Conservation (phyloP, 2,113 vertebrate species). For the Mola mola region DNA sequence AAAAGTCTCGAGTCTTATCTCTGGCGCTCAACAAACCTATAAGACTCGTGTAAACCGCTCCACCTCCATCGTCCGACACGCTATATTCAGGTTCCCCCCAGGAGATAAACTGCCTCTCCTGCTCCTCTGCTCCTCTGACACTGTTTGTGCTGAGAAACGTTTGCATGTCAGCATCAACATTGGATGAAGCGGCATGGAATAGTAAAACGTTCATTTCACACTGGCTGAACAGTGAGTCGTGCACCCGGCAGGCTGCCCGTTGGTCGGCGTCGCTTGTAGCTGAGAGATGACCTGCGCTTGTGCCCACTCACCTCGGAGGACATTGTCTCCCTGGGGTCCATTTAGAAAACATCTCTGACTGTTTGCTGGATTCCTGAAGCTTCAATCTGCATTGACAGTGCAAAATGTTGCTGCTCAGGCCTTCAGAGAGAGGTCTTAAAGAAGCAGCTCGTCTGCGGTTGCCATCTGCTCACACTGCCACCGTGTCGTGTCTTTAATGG, state of each 20-base stretch:
- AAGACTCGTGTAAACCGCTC: background rate
- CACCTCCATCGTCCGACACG: background rate
- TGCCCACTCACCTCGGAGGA: conserved; percentile 5
- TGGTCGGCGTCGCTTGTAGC: conserved; percentile 1
- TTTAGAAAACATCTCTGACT: background rate
- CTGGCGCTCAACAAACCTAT: too few species aligned
- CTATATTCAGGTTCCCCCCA: too few species aligned
- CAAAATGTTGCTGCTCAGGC: conserved; percentile 3
- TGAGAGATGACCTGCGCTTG: conserved; percentile 7
- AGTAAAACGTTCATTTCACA: conserved; percentile 53
- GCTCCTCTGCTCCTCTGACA: conserved; percentile 20
- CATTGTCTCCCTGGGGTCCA: background rate
- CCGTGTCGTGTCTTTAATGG: too few species aligned
- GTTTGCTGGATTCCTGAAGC: background rate
- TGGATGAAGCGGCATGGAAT: conserved; percentile 57
- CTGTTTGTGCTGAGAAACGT: conserved; percentile 27
- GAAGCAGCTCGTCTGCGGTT: background rate
- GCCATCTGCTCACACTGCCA: too few species aligned
- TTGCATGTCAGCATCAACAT: conserved; percentile 44
- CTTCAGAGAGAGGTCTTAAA: conserved; percentile 6
- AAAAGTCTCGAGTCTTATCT: too few species aligned
- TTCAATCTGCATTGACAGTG: conserved; percentile 1
- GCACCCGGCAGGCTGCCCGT: conserved; percentile 4
- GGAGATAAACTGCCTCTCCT: conserved; percentile 7
- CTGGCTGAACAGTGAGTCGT: conserved; percentile 20